These are phyloP conservation scores for Laothoe populi DNA, from an alignment of 2,888 invertebrate genomes.

Conservation along the genomic window DNA sequence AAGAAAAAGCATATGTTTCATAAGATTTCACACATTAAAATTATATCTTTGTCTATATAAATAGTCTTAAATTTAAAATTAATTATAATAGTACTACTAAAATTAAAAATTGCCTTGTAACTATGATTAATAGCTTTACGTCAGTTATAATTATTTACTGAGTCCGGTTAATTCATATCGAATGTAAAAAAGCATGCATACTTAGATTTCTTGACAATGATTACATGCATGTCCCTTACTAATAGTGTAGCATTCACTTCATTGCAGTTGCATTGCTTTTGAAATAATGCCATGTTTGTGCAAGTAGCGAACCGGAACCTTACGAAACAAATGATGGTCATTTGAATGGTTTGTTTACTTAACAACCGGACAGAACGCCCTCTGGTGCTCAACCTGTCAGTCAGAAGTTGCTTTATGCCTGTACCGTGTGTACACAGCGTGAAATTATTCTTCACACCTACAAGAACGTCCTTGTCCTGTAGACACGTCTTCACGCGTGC, in stretches of 20 bases:
- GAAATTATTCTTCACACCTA: slow-evolving; percentile 72
- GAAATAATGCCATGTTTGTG: slow-evolving; percentile 2
- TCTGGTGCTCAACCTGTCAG: slow-evolving; percentile 8
- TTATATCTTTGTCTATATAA: not conserved
- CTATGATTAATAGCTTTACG: not conserved
- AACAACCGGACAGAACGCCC: slow-evolving; percentile 4
- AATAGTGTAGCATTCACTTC: not conserved
- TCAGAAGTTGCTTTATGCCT: slow-evolving; percentile 26
- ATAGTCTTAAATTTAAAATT: not conserved
- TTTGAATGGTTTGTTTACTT: slow-evolving; percentile 20
- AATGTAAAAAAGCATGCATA: not conserved
- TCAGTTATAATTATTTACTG: not conserved
- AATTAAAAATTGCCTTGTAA: not conserved
- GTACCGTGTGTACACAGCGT: slow-evolving; percentile 58
- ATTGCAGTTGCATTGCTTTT: slow-evolving; percentile 8
- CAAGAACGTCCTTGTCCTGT: slow-evolving; percentile 60
- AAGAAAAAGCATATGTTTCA: not conserved
- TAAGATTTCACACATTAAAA: not conserved
- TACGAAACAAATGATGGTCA: slow-evolving; percentile 16
- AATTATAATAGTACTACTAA: not conserved
- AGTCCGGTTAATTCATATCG: not conserved
- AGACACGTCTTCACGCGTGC: slow-evolving; percentile 67
- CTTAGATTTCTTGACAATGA: slow-evolving; percentile 11
- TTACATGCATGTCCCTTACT: slow-evolving; percentile 10
- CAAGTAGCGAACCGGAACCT: slow-evolving; percentile 12